Percentiles rank a stretch among this genome's conserved stretches.
phyloP scores from a whole-genome alignment of 2,888 invertebrate genomes.

The Neoitamus cyanurus region DNA sequence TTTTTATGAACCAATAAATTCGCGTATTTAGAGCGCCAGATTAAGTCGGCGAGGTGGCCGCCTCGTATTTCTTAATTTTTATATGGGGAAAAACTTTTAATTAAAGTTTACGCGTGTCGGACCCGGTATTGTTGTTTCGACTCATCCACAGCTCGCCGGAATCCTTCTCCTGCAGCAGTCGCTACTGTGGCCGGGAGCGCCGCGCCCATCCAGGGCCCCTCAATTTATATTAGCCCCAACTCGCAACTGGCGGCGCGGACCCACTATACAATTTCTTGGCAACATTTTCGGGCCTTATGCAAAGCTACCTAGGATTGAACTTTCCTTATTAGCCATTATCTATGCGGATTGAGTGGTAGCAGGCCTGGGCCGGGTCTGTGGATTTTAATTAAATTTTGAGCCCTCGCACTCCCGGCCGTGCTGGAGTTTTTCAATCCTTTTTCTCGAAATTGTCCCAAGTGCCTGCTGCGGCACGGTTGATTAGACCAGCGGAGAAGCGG shows the following conservation, averaged over 20 bases:
- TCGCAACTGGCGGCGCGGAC: not conserved
- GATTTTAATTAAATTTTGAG: constrained; percentile 47
- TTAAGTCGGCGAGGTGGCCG: constrained; percentile 46
- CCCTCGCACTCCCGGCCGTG: not conserved
- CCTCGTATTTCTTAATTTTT: constrained; percentile 53
- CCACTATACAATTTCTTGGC: constrained; percentile 40
- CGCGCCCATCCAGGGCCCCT: not conserved
- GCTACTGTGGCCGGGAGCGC: not conserved
- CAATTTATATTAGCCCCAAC: constrained; percentile 28
- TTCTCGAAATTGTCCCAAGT: not conserved
- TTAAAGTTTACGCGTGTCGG: constrained; percentile 52
- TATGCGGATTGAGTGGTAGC: constrained; percentile 45
- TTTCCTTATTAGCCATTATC: constrained; percentile 46
- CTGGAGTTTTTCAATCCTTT: constrained; percentile 36
- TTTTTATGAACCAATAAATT: constrained; percentile 63
- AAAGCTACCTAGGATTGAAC: constrained; percentile 47
- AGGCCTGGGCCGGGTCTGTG: not conserved
- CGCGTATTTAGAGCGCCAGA: constrained; percentile 58
- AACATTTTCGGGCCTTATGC: constrained; percentile 35
- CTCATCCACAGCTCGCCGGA: not conserved
- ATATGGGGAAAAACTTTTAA: constrained; percentile 52
- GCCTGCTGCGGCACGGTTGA: constrained; percentile 3
- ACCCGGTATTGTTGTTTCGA: constrained; percentile 28
- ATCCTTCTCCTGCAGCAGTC: constrained; percentile 25
- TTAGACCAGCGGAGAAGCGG: not conserved